Base-by-base conservation (phyloP, 2,797 vertebrate genomes). In the Netta rufina region DNA sequence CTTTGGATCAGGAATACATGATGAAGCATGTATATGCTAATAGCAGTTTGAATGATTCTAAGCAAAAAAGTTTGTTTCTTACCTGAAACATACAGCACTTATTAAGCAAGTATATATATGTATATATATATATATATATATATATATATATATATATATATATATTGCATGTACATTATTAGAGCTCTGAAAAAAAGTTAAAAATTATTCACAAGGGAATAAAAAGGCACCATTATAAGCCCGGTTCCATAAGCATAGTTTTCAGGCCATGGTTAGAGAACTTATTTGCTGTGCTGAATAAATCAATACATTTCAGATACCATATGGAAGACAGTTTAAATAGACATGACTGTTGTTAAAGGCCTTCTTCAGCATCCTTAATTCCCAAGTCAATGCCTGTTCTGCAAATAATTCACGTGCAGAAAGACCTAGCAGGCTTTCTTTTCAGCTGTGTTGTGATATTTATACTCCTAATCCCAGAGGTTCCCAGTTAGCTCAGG, bases 51-150 rank as follows among this genome's bases (percentile, higher is more conserved):
- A 89, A 82, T 58, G 39, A 87, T 67, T 91, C 32, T 74, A 89
- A 87, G 75, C 65, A 74, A 43, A 25, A 69, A 20, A 80, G 58
- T 87, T 85, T 94, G 10, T 67, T 92, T 93, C 81, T 92, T 93
- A 93, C 95, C 89, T 91, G 65, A 89, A 89, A 38, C 24, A 22
- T 36, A 38, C 28, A 80, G 58, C 54, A 72, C 13, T 79, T 8
- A 49, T 67, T 74, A 87, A 70, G 61, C 20, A 82, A 92, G 93
- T 36, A 7, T 36, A 7, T 36, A 36, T 36, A 36, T 89, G 66
- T 32, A 4, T 81, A 45, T 81, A 49, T 28, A 17, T 28, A 19
- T 45, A 36, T 36, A 36, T 89, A 70, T 32, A 4, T 81, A 45
- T 81, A 49, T 28, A 17, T 28, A 19, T 45, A 45, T 45, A 82